These are phyloP conservation scores for Podarcis raffonei DNA, from an alignment of 2,113 vertebrate genomes.

Conservation along the genomic window DNA sequence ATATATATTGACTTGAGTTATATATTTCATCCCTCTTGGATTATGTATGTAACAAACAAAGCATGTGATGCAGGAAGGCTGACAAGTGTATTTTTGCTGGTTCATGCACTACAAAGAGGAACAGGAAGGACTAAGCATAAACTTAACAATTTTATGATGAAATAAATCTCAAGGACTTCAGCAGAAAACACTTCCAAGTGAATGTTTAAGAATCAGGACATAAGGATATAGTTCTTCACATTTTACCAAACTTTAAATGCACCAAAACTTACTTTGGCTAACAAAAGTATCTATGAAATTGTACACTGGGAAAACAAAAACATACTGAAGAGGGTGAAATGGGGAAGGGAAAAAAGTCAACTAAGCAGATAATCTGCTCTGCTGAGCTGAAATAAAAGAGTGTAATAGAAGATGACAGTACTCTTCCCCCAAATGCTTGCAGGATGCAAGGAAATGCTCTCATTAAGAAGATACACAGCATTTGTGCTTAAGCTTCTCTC, in stretches of 20 bases:
- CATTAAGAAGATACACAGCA: constrained; percentile 4
- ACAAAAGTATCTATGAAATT: background rate
- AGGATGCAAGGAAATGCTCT: constrained; percentile 9
- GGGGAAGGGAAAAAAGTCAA: background rate
- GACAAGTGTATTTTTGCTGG: background rate
- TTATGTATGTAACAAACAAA: background rate
- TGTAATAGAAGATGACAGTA: background rate
- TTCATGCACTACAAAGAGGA: background rate
- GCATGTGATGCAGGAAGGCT: background rate
- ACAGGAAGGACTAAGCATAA: background rate
- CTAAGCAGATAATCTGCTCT: constrained; percentile 11
- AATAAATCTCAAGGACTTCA: background rate
- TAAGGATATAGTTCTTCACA: background rate
- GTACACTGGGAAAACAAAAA: background rate
- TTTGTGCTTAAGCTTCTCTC: constrained; percentile 22
- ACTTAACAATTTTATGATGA: background rate
- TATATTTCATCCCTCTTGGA: background rate
- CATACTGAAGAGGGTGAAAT: background rate
- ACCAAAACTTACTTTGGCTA: background rate
- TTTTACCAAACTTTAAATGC: background rate
- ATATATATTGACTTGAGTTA: background rate
- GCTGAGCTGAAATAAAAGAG: background rate
- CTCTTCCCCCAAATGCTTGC: background rate
- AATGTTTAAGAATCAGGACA: background rate
- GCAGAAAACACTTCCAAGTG: background rate